Percentiles rank a stretch among this genome's conserved stretches.
Evolutionary conservation across 2,888 invertebrate genomes (phyloP).

Genomic region (Ochropleura leucogaster): DNA sequence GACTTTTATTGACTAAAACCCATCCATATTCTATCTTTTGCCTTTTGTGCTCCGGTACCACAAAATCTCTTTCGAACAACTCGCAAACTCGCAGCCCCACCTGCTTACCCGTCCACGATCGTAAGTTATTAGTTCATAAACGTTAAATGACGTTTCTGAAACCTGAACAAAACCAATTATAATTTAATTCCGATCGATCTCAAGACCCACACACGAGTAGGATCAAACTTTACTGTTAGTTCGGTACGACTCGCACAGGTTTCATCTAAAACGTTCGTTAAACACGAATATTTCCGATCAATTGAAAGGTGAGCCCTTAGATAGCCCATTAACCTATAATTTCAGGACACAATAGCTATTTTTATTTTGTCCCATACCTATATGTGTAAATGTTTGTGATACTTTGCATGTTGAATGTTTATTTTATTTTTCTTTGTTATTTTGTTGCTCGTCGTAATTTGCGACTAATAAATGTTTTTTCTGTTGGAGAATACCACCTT

Average conservation of each 20-base stretch:
- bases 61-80: too few relatives aligned
- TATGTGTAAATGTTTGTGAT: too few relatives aligned
- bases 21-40: too few relatives aligned
- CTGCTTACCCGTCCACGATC: background rate
- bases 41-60: background rate
- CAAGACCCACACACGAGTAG: background rate
- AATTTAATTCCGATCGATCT: conserved; percentile 16
- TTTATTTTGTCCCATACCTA: too few relatives aligned
- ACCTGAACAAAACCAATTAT: conserved; percentile 28
- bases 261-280: background rate
- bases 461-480: too few relatives aligned
- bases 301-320: background rate
- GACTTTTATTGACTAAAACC: too few relatives aligned
- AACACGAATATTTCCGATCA: background rate
- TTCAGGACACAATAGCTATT: background rate
- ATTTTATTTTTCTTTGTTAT: too few relatives aligned
- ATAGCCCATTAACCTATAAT: background rate
- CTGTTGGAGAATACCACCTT: too few relatives aligned
- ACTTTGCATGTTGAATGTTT: too few relatives aligned
- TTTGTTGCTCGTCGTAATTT: too few relatives aligned
- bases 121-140: conserved; percentile 27
- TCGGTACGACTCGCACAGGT: conserved; percentile 6
- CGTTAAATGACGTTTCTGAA: conserved; percentile 14
- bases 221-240: background rate
- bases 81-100: too few relatives aligned